Percentiles rank a stretch among this genome's conserved stretches.
Conservation (phyloP, 2,888 invertebrate species). For the Drosophila formosana region DNA sequence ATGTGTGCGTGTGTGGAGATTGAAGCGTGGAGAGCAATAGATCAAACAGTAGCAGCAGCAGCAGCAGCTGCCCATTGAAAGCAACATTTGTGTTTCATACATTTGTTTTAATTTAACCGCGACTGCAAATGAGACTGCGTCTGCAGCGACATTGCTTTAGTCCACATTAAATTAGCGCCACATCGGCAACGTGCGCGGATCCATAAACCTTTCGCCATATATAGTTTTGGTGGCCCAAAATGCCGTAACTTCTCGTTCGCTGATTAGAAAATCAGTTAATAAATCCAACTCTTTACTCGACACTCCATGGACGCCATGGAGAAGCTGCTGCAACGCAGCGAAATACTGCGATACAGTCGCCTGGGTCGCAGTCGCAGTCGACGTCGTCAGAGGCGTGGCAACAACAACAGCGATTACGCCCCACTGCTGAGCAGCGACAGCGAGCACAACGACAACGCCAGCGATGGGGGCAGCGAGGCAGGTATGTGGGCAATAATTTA, state of each 20-base stretch:
- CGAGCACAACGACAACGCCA: slow-evolving; percentile 32
- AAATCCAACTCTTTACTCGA: neutral
- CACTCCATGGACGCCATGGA: slow-evolving; percentile 31
- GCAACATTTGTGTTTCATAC: no score
- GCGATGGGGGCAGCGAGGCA: slow-evolving; percentile 26
- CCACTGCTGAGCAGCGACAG: slow-evolving; percentile 42
- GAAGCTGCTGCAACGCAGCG: slow-evolving; percentile 24
- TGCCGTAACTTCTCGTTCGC: slow-evolving; percentile 22
- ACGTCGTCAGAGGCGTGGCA: slow-evolving; percentile 29
- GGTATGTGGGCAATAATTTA: slow-evolving; percentile 30
- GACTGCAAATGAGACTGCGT: neutral
- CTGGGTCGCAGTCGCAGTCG: slow-evolving; percentile 30
- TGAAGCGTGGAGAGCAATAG: slow-evolving; percentile 17
- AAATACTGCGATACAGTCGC: slow-evolving; percentile 17
- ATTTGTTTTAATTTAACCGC: slow-evolving; percentile 2
- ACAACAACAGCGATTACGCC: slow-evolving; percentile 37
- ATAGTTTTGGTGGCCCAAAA: slow-evolving; percentile 13
- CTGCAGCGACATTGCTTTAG: slow-evolving; percentile 17
- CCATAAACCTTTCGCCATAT: slow-evolving; percentile 13
- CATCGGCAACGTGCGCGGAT: slow-evolving; percentile 39
- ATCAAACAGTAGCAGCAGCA: slow-evolving; percentile 38
- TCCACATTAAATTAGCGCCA: slow-evolving; percentile 47
- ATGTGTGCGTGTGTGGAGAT: neutral
- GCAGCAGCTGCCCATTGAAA: slow-evolving; percentile 30
- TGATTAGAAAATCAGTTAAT: neutral